Base-by-base conservation (phyloP, 2,888 invertebrate species). In the Matsumyia berberina region DNA sequence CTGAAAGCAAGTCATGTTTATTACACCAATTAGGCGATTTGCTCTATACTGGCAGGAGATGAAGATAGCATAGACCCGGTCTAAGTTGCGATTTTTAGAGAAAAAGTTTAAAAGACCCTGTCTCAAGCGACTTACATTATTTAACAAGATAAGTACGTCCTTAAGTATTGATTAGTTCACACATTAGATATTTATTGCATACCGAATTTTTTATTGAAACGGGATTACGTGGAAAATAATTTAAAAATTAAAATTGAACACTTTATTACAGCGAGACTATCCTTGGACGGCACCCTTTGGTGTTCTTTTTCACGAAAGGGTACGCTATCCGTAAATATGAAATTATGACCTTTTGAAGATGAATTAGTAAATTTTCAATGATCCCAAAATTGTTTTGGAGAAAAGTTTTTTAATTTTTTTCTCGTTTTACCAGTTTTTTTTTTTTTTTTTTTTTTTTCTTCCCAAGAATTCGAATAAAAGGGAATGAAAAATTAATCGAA, bases 361-460 rank as follows among this genome's bases (percentile, higher is more conserved):
- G 70, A 82, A 77, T 82, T 77, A 66, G 72, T 77, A 66, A 77
- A 77, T 82, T 72, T 72, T 53, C 60, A 57, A 72, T 77, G 66
- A 72, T 72, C 58, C 24, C 70, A 31, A 77, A 77, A 77, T 77
- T 77, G 58, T 72, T 77, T 77, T 55, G 12, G 66, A 37, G 24
- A 12, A 77, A 66, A 77, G 69, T 66, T 76, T 76, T 76, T 66
- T 42, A 3, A 46, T 55, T 58, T 37, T 64, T 70, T n/a, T 39
- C 39, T 2, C 5, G 4, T 2, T 12, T 31, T 39, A 2, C 9
- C 6, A 33, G 24, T 49, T 33, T 57, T 11, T 31, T 3, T 37
- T 8, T n/a, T 8, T 12, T 35, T 37, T 39, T 7, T 57, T 11
- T 31, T 3, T 37, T 8, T n/a, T 8, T 12, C 29, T 37, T 39